These are phyloP conservation scores for Panthera leo DNA, from an alignment of 2,113 vertebrate genomes.

Conservation along the genomic window DNA sequence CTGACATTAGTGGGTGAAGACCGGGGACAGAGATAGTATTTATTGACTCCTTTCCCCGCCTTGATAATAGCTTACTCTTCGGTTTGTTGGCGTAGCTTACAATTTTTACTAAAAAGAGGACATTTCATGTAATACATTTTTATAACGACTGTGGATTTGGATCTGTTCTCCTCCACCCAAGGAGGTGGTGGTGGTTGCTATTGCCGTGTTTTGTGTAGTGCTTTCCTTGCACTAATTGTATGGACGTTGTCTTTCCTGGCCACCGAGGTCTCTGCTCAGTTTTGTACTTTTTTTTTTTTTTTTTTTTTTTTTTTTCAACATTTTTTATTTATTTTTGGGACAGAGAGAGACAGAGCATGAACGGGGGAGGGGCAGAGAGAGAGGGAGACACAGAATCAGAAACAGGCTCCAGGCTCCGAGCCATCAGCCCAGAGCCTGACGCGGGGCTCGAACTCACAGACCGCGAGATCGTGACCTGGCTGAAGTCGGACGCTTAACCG, in stretches of 20 bases:
- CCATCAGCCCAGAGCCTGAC: no score
- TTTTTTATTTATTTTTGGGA: no score
- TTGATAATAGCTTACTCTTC: neutral
- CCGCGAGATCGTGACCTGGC: no score
- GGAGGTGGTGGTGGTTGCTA: neutral
- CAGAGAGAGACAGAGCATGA: no score
- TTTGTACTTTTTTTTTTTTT: neutral
- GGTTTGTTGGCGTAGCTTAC: neutral
- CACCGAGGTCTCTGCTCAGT: neutral
- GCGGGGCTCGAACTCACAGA: no score
- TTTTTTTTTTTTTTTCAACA: no score
- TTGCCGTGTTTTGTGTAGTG: neutral
- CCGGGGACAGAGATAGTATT: neutral
- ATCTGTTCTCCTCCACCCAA: neutral
- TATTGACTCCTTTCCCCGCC: fast-evolving
- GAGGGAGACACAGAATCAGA: no score
- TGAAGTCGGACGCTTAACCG: no score
- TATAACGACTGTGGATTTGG: neutral
- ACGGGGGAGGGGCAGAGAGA: no score
- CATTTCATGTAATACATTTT: neutral
- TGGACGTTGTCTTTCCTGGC: neutral
- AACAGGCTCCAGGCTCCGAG: no score
- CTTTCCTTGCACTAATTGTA: neutral
- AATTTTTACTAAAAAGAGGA: neutral
- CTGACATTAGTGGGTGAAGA: neutral